Conservation (phyloP, 2,888 invertebrate genomes). For the Conus canariensis region DNA sequence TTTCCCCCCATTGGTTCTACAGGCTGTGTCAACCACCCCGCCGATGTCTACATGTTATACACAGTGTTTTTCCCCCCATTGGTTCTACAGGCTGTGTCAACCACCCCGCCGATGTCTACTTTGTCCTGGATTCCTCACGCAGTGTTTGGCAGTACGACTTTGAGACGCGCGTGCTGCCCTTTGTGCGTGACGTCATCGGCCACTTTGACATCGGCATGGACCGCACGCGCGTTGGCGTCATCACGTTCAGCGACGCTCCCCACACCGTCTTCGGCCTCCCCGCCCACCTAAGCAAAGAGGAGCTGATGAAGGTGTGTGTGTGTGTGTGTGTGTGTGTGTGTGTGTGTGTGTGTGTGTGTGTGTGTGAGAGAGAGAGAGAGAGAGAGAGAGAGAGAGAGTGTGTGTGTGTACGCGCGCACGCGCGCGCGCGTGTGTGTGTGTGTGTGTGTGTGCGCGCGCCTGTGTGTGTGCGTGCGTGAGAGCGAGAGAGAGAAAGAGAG, state of each 20-base stretch:
- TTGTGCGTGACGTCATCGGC: constrained; percentile 65
- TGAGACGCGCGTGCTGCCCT: constrained; percentile 60
- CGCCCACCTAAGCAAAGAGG: constrained; percentile 51
- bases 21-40: no score
- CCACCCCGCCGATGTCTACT: constrained; percentile 65
- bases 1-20: no score
- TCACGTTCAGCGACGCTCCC: constrained; percentile 63
- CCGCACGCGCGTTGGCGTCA: constrained; percentile 66
- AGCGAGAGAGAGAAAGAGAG: neutral
- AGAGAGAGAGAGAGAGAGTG: no score
- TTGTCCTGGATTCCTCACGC: constrained; percentile 67
- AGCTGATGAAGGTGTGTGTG: constrained; percentile 46
- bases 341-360: neutral
- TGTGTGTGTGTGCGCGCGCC: no score
- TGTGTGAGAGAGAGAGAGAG: no score
- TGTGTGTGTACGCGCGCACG: no score
- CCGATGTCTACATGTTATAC: no score
- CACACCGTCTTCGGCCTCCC: constrained; percentile 55
- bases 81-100: constrained; percentile 60
- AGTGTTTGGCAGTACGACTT: constrained; percentile 71
- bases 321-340: constrained; percentile 26
- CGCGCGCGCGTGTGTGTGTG: no score
- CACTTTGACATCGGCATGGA: constrained; percentile 62
- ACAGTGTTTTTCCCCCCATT: no score
- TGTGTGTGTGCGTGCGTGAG: neutral